Base-by-base conservation (phyloP, 2,797 vertebrate genomes). In the Meriones psammophilus region DNA sequence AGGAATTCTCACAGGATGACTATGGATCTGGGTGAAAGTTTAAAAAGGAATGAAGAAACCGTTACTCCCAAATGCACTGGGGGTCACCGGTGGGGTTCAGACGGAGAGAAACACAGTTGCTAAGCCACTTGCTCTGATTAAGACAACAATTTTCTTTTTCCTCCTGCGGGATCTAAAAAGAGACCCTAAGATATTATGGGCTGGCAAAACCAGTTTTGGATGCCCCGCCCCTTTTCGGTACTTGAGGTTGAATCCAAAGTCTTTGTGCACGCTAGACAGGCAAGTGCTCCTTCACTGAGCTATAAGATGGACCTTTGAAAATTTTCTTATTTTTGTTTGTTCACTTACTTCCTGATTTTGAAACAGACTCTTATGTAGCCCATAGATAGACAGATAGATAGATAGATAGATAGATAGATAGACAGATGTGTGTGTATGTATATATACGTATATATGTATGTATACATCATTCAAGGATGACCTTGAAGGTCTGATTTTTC, bases 61-160 rank as follows among this genome's bases (percentile, higher is more conserved):
- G 50, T 68, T 50, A n/a, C 81, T 92, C 78, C 90, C 93, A 85
- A 92, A 92, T 0, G 9, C 78, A 46, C 0, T 93, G 50, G 68
- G 92, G 83, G 42, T 84, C 71, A 73, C 56, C 77, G 68, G 80
- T 36, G 54, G 50, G 42, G 92, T 30, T 89, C 68, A 42, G 26
- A 83, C 58, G 42, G 36, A 89, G 64, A 96, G 81, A 96, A 91
- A 74, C 17, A 91, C 85, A 20, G 36, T 97, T 95, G 96, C 96
- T 96, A 95, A 95, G 92, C 81, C 91, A 89, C 84, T 94, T 84
- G 71, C 84, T 96, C 83, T 91, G 33, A 92, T 87, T 91, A 64
- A 96, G 92, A 92, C 36, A 95, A 93, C 95, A 96, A 77, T 96
- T 94, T 95, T 92, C 71, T 93, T 92, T 95, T 85, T 94, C 42